phyloP scores from a whole-genome alignment of 2,888 invertebrate genomes.

The Apoda limacodes region DNA sequence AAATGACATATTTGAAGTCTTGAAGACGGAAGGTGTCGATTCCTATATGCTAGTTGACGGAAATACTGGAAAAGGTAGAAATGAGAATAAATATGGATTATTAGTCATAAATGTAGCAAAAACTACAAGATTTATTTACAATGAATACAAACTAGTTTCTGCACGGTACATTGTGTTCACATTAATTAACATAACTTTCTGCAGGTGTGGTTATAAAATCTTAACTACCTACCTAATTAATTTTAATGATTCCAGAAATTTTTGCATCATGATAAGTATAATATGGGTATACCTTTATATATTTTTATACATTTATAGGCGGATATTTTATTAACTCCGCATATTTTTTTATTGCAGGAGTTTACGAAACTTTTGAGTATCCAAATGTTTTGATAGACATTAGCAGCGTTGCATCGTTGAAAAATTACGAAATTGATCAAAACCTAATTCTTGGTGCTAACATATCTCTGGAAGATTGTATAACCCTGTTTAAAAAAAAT shows the following conservation, averaged over 20 bases:
- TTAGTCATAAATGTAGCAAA: too few relatives aligned
- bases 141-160: too few relatives aligned
- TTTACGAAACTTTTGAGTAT: constrained; percentile 38
- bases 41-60: constrained; percentile 74
- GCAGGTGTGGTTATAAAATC: too few relatives aligned
- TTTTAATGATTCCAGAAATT: too few relatives aligned
- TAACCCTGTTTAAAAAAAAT: constrained; percentile 50
- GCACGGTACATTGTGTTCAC: too few relatives aligned
- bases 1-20: constrained; percentile 55
- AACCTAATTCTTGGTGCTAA: constrained; percentile 69
- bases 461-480: constrained; percentile 66
- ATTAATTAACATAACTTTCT: too few relatives aligned
- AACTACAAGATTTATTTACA: too few relatives aligned
- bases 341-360: constrained; percentile 29
- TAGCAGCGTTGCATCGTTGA: constrained; percentile 38
- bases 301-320: not conserved
- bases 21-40: constrained; percentile 44
- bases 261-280: too few relatives aligned
- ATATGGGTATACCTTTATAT: not conserved
- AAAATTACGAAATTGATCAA: constrained; percentile 37
- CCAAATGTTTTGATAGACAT: constrained; percentile 46
- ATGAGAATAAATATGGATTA: constrained; percentile 1
- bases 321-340: too few relatives aligned
- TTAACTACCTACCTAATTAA: too few relatives aligned
- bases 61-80: constrained; percentile 77